Base-by-base conservation (phyloP, 2,113 vertebrate species). In the Cinclus cinclus region DNA sequence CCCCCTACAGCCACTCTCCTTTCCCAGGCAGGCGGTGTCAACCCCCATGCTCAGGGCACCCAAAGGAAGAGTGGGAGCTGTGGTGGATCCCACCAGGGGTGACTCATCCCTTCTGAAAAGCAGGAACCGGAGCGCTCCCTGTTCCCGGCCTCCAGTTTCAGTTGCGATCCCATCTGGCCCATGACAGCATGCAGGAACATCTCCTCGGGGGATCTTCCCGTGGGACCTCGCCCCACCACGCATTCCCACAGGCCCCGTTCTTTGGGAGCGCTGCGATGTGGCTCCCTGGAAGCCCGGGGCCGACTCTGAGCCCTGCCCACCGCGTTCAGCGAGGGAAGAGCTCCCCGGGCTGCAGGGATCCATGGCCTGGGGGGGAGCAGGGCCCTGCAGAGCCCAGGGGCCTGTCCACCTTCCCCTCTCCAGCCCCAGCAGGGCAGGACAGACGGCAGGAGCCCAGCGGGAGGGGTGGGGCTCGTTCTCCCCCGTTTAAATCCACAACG, bases 201-300 rank as follows among this genome's bases (percentile, higher is more conserved):
- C 27, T 89, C 96, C 97, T 70, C 59, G 4, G 96, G 97, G 94
- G 50, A 96, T 91, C 92, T 95, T 97, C 96, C 95, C 96, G 46
- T 92, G 92, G 94, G 96, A 97, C 95, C 91, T 75, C 18, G n/a
- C 91, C 91, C 94, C 70, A 68, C 64, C 91, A 58, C n/a, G 46
- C 70, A 17, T 85, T 95, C 96, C 96, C 95, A 95, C 27, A 85
- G 90, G 70, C 59, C 56, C 49, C 2, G 13, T 44, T 86, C 74
- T 41, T 78, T 23, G 37, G 55, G 63, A 41, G 60, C 4, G 37
- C 6, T 0, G 50, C 25, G 50, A 65, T 7, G 42, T 5, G 59
- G 42, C 69, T 78, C 7, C 9, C 59, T 0, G 46, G 63, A 70
- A 67, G 27, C 23, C 33, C 52, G 4, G 71, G 17, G 55, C 55